Evolutionary conservation across 2,888 invertebrate species (phyloP), one percentile per base, ranked within the genome.

Genomic region (Zootermopsis nevadensis): DNA sequence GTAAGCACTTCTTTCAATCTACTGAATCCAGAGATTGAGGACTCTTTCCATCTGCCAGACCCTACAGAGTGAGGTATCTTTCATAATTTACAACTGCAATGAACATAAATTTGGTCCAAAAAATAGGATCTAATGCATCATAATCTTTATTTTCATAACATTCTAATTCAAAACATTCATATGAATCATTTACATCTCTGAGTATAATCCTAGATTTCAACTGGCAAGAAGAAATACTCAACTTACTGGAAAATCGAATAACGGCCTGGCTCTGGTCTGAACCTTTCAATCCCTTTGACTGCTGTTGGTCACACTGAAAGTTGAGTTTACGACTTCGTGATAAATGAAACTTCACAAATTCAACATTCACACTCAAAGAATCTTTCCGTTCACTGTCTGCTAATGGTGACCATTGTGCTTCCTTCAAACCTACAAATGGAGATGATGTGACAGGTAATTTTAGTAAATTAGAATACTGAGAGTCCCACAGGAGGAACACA

Each of bases 301-400:
- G 88, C 88, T 83, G 90, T 89, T 81, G 87, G 84, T 93, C 92
- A 53, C 91, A 89, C 85, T 95, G 95, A 86, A 96, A 94, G 89
- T 97, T 97, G 35, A 97, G 90, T 90, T 98, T 98, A 85, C 98
- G 92, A 79, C 97, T 97, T 84, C 99, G 91, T 0, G 98, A 97
- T 80, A 99, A 92, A 89, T 99, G 98, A 88, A 99, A 96, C 90
- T 98, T 98, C 81, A 99, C 97, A 89, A 98, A 99, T 90, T 98
- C 98, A 2, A 99, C 98, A 89, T 98, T 98, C 84, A 99, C 95
- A 87, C 97, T 98, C 19, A 99, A 91, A 0, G 98, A 98, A 91
- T 99, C 98, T 89, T 98, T 98, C 80, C 98, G 92, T 89, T 98
- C 98, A 85, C 95, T 95, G 88, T 97, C 97, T 0, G 96, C 94